These are phyloP conservation scores for Leptopilina syphax DNA, from an alignment of 2,888 invertebrate genomes.

Conservation along the genomic window DNA sequence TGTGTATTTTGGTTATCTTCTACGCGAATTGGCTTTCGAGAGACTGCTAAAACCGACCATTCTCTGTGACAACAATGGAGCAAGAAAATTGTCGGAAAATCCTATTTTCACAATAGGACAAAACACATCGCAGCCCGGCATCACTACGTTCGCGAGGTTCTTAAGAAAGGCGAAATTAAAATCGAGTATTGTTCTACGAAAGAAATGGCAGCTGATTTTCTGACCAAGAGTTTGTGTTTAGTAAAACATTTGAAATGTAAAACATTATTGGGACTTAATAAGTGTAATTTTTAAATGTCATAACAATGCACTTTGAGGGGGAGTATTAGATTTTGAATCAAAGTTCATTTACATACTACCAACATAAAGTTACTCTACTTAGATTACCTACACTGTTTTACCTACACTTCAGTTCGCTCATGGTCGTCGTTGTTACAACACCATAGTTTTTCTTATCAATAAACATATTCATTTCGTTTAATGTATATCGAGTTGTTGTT, in stretches of 20 bases:
- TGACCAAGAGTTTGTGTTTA: constrained; percentile 19
- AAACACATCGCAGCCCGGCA: constrained; percentile 6
- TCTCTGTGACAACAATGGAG: constrained; percentile 13
- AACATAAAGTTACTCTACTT: background rate
- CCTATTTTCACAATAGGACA: constrained; percentile 31
- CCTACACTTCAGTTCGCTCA: no score
- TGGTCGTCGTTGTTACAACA: no score
- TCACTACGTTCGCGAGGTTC: background rate
- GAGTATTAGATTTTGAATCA: background rate
- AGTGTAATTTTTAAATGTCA: background rate
- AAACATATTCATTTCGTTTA: no score
- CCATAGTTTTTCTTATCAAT: no score
- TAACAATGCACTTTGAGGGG: background rate
- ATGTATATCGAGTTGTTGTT: no score
- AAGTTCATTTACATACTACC: background rate
- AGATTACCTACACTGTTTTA: background rate
- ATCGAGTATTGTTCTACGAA: constrained; percentile 12
- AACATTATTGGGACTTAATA: background rate
- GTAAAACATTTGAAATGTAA: background rate
- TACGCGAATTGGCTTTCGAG: background rate
- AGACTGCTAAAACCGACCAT: background rate
- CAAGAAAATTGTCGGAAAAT: constrained; percentile 19
- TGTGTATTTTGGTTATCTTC: background rate
- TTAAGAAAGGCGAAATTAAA: constrained; percentile 18
- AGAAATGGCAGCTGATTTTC: constrained; percentile 15